phyloP scores from a whole-genome alignment of 2,113 vertebrate genomes.

The Mesitornis unicolor region DNA sequence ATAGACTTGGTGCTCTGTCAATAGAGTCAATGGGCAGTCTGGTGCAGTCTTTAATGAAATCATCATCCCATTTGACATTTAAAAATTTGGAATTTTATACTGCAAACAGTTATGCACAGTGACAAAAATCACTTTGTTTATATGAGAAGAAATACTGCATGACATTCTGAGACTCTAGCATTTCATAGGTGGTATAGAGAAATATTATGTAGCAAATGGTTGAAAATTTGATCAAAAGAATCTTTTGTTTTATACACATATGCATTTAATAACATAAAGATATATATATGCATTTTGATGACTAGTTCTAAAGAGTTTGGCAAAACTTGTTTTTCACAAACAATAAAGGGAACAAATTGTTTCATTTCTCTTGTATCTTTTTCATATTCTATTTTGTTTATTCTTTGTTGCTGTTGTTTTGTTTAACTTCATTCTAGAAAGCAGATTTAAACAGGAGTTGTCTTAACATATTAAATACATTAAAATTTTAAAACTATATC shows the following conservation, averaged over 20 bases:
- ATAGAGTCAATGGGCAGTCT: neutral
- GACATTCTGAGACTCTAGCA: neutral
- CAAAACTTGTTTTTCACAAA: slow-evolving; percentile 6
- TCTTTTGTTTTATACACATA: neutral
- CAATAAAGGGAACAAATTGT: slow-evolving; percentile 29
- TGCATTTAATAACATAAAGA: neutral
- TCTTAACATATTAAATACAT: neutral
- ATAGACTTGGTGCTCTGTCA: neutral
- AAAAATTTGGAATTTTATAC: neutral
- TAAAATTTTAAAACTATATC: slow-evolving; percentile 40
- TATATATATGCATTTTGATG: slow-evolving; percentile 3
- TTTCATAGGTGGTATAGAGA: neutral
- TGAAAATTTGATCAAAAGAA: neutral
- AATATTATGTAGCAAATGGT: neutral
- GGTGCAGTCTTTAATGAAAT: neutral
- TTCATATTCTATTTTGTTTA: neutral
- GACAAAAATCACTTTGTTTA: neutral
- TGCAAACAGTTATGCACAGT: neutral
- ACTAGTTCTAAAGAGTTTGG: neutral
- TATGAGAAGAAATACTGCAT: neutral
- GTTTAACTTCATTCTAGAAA: slow-evolving; percentile 38
- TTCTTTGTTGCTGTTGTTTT: neutral
- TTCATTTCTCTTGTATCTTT: neutral
- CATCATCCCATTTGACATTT: neutral
- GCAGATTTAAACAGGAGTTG: slow-evolving; percentile 37